Conservation (phyloP, 2,888 invertebrate genomes). For the Athetis lepigone region DNA sequence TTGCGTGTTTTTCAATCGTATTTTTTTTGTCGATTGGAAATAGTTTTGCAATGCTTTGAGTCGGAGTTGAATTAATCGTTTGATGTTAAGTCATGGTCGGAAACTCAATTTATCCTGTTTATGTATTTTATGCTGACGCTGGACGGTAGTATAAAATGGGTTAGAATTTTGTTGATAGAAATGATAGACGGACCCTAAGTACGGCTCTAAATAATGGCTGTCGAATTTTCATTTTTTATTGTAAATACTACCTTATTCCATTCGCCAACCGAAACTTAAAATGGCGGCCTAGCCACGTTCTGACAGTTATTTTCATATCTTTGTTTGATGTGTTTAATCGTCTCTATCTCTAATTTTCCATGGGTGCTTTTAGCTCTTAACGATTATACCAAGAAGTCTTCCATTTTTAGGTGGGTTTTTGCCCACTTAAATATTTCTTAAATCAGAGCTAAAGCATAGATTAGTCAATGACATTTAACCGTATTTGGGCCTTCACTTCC, state of each 20-base stretch:
- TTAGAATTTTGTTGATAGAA: neutral
- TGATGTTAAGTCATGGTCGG: conserved; percentile 28
- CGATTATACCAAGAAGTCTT: neutral
- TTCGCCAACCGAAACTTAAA: too few relatives aligned
- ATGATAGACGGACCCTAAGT: neutral
- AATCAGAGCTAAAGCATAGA: neutral
- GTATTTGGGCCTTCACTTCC: conserved; percentile 42
- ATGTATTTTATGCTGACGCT: conserved; percentile 18
- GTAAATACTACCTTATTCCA: too few relatives aligned
- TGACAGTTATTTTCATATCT: neutral
- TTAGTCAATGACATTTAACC: conserved; percentile 34
- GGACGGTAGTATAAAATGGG: neutral
- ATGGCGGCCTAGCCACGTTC: neutral
- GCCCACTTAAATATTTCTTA: neutral
- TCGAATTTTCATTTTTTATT: too few relatives aligned
- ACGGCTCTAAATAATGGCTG: too few relatives aligned
- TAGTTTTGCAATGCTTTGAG: conserved; percentile 15
- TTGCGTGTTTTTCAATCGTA: conserved; percentile 22
- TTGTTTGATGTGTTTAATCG: conserved; percentile 13
- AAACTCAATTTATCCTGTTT: conserved; percentile 36
- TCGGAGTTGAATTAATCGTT: conserved; percentile 21
- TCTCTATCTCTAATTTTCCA: neutral
- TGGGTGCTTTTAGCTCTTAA: neutral
- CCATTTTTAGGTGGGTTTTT: neutral
- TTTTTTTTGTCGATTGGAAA: conserved; percentile 23